Evolutionary conservation across 2,888 invertebrate species (phyloP).

Genomic region (Panorpa germanica): DNA sequence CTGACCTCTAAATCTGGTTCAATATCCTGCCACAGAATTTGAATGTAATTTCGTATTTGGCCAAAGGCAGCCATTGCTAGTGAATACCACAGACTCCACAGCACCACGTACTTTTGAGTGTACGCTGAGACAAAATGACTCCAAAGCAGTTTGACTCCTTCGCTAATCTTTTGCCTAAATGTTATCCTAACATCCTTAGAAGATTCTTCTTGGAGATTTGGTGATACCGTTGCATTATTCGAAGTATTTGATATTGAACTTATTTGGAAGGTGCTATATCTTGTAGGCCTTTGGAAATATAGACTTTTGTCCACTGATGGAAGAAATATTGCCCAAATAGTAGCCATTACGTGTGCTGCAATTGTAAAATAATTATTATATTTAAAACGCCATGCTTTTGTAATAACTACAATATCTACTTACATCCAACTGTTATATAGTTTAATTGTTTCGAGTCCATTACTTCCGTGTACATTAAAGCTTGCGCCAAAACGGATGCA

Average conservation of each 20-base stretch:
- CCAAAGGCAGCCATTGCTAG: slow-evolving; percentile 25
- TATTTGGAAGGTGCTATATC: no score
- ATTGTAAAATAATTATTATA: slow-evolving; percentile 14
- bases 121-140: slow-evolving; percentile 26
- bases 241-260: no score
- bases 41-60: slow-evolving; percentile 49
- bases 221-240: no score
- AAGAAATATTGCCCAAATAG: slow-evolving; percentile 47
- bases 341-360: slow-evolving; percentile 44
- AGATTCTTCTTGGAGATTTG: no score
- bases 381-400: no score
- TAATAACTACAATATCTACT: slow-evolving; percentile 10
- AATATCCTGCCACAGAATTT: slow-evolving; percentile 53
- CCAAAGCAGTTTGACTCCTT: slow-evolving; percentile 20
- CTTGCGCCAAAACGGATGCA: slow-evolving; percentile 35
- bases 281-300: slow-evolving; percentile 55
- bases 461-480: slow-evolving; percentile 29
- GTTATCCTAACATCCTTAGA: no score
- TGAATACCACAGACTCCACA: slow-evolving; percentile 29
- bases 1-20: slow-evolving; percentile 25
- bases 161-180: no score
- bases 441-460: slow-evolving; percentile 37
- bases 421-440: slow-evolving; percentile 35
- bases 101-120: slow-evolving; percentile 23
- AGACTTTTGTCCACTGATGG: slow-evolving; percentile 46